These are phyloP conservation scores for Apis mellifera DNA, from an alignment of 1,140 invertebrate species.

Conservation along the genomic window Amel_HAv3.1 CM009943.2:7358001-7358500, in stretches of 20 bases:
- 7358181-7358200: not conserved
- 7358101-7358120: conserved; percentile 35
- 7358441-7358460: too few relatives aligned
- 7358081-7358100: conserved; percentile 20
- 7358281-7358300: not conserved
- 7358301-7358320: not conserved
- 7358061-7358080: not conserved
- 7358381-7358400: too few relatives aligned
- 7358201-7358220: not conserved
- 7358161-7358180: not conserved
- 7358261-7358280: not conserved
- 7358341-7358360: not conserved
- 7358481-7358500: too few relatives aligned
- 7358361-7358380: too few relatives aligned
- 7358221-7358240: not conserved
- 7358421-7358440: too few relatives aligned
- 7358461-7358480: too few relatives aligned
- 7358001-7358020: not conserved
- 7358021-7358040: conserved; percentile 14
- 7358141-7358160: conserved; percentile 1
- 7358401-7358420: too few relatives aligned
- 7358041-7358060: not conserved
- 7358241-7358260: not conserved
- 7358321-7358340: not conserved
- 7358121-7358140: not conserved